Evolutionary conservation across 2,797 vertebrate species (phyloP).

Genomic region (Enteromius unitaeniatus): DNA sequence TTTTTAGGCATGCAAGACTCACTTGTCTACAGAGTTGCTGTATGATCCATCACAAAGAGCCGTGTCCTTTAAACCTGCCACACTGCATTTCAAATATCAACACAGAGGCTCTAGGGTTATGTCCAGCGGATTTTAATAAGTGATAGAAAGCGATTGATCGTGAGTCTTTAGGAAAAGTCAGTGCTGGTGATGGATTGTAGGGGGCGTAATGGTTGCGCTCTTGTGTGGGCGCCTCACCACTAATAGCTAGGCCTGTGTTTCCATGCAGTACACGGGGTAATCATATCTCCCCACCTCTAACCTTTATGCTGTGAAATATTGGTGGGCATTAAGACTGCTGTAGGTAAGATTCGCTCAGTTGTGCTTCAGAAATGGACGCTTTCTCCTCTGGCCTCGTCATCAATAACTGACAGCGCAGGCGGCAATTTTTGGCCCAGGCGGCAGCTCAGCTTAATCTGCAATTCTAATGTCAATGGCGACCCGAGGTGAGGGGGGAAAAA

Average conservation of each 20-base stretch:
- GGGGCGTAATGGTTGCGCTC: conserved; percentile 51
- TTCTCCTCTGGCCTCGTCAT: conserved; percentile 60
- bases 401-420: conserved; percentile 65
- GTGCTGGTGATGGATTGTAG: conserved; percentile 62
- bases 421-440: conserved; percentile 56
- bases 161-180: conserved; percentile 56
- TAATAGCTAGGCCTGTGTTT: conserved; percentile 58
- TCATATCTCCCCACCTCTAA: conserved; percentile 65
- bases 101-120: conserved; percentile 47
- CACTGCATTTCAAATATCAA: conserved; percentile 53
- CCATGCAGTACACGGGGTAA: conserved; percentile 52
- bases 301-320: conserved; percentile 59
- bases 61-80: conserved; percentile 61
- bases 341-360: conserved; percentile 57
- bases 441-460: conserved; percentile 62
- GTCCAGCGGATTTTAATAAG: conserved; percentile 64
- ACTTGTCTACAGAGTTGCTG: conserved; percentile 42
- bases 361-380: conserved; percentile 31
- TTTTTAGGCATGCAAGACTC: conserved; percentile 47
- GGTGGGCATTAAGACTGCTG: conserved; percentile 59
- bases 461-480: conserved; percentile 63
- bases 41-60: conserved; percentile 59
- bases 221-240: conserved; percentile 32
- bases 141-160: conserved; percentile 57
- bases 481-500: conserved; percentile 41